phyloP scores from a whole-genome alignment of 2,797 vertebrate genomes.

The Amphiprion clarkii region DNA sequence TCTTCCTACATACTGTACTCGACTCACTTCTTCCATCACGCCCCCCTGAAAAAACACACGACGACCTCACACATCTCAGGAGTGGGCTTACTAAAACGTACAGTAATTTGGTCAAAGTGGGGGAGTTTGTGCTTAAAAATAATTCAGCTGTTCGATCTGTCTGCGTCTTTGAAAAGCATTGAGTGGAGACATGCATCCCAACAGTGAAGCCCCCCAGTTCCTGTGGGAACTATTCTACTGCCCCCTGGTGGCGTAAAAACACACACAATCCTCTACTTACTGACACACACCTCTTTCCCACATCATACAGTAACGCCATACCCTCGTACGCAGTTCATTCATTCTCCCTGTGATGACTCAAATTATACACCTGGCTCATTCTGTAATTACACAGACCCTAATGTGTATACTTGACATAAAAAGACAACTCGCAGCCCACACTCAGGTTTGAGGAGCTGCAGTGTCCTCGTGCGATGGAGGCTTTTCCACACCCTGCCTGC shows the following conservation, averaged over 20 bases:
- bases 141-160: constrained; percentile 9
- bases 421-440: constrained; percentile 18
- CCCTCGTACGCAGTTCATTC: constrained; percentile 38
- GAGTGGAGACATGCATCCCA: constrained; percentile 49
- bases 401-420: constrained; percentile 42
- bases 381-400: constrained; percentile 61
- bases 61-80: constrained; percentile 11
- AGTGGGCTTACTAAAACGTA: constrained; percentile 37
- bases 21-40: constrained; percentile 58
- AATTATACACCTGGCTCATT: constrained; percentile 47
- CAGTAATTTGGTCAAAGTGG: constrained; percentile 19
- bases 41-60: neutral
- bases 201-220: constrained; percentile 29
- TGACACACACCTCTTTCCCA: constrained; percentile 51
- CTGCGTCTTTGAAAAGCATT: neutral
- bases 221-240: constrained; percentile 79
- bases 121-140: constrained; percentile 39
- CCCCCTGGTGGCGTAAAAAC: constrained; percentile 74
- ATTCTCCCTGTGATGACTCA: constrained; percentile 58
- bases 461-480: constrained; percentile 12
- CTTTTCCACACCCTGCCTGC: constrained; percentile 57
- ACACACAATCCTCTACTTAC: neutral
- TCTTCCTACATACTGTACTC: constrained; percentile 43
- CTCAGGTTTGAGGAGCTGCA: constrained; percentile 31
- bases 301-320: constrained; percentile 31